These are phyloP conservation scores for Sinosuthora webbiana DNA, from an alignment of 2,113 vertebrate species.

Conservation along the genomic window DNA sequence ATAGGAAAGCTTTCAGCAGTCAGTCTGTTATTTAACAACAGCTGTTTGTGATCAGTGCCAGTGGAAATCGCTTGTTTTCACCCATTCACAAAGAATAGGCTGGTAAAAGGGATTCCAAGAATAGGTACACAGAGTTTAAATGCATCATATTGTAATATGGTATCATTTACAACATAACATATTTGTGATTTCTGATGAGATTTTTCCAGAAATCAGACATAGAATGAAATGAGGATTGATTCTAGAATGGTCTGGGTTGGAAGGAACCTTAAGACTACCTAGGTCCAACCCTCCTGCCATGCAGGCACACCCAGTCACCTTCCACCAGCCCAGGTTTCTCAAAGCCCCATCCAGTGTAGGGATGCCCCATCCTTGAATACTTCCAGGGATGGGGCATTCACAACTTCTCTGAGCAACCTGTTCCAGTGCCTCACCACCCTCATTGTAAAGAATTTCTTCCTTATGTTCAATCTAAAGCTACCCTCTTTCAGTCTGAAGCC, in stretches of 20 bases:
- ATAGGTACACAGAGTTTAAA: constrained; percentile 19
- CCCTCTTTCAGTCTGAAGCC: not conserved
- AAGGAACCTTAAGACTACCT: not conserved
- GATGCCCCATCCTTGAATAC: not conserved
- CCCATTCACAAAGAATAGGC: not conserved
- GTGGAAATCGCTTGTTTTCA: constrained; percentile 49
- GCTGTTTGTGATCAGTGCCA: constrained; percentile 57
- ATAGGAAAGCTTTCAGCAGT: constrained; percentile 21
- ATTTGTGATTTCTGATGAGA: not conserved
- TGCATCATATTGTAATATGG: not conserved
- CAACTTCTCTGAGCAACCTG: not conserved
- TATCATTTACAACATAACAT: not conserved
- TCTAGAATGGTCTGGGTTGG: not conserved
- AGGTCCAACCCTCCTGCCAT: not conserved
- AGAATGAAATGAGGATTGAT: not conserved
- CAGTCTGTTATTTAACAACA: constrained; percentile 37
- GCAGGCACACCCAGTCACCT: not conserved
- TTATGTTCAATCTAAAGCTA: not conserved
- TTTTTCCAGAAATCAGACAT: not conserved
- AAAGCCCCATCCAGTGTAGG: not conserved
- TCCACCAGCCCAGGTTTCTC: not conserved
- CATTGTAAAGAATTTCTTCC: not conserved
- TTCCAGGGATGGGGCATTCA: not conserved
- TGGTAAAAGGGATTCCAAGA: constrained; percentile 19
- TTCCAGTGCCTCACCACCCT: not conserved